These are phyloP conservation scores for Polydrusus tereticollis DNA, from an alignment of 2,888 invertebrate species.

Conservation along the genomic window DNA sequence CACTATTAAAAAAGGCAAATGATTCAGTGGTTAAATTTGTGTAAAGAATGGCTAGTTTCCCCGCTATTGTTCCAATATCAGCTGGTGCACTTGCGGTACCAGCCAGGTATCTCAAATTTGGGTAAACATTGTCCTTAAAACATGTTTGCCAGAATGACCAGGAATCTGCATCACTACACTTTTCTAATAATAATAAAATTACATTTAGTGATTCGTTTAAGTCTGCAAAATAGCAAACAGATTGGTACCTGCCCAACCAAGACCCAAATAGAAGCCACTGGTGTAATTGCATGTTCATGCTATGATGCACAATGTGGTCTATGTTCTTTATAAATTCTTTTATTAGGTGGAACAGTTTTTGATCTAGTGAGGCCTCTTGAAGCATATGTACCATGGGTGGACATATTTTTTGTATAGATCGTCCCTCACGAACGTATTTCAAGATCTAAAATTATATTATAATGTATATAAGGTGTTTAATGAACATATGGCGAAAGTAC, in stretches of 20 bases:
- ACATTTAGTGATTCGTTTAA: slow-evolving; percentile 57
- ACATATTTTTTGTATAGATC: slow-evolving; percentile 55
- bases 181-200: slow-evolving; percentile 56
- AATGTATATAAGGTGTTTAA: neutral
- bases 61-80: slow-evolving; percentile 61
- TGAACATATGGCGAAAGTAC: neutral
- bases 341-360: slow-evolving; percentile 58
- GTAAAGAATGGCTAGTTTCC: slow-evolving; percentile 55
- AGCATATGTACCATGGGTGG: slow-evolving; percentile 55
- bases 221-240: slow-evolving; percentile 59
- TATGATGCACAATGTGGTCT: slow-evolving; percentile 56
- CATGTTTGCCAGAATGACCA: slow-evolving; percentile 60
- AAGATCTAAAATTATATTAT: slow-evolving; percentile 55
- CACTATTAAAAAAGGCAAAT: slow-evolving; percentile 57
- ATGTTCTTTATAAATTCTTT: slow-evolving; percentile 58
- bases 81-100: slow-evolving; percentile 51
- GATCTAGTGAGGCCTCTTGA: slow-evolving; percentile 56
- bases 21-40: slow-evolving; percentile 53
- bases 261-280: slow-evolving; percentile 61
- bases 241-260: slow-evolving; percentile 62
- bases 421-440: slow-evolving; percentile 56
- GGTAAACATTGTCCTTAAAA: slow-evolving; percentile 58
- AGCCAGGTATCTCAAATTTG: slow-evolving; percentile 58
- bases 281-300: slow-evolving; percentile 57
- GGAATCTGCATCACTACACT: slow-evolving; percentile 51